Evolutionary conservation across 2,797 vertebrate species (phyloP).

Genomic region (Leuciscus waleckii): DNA sequence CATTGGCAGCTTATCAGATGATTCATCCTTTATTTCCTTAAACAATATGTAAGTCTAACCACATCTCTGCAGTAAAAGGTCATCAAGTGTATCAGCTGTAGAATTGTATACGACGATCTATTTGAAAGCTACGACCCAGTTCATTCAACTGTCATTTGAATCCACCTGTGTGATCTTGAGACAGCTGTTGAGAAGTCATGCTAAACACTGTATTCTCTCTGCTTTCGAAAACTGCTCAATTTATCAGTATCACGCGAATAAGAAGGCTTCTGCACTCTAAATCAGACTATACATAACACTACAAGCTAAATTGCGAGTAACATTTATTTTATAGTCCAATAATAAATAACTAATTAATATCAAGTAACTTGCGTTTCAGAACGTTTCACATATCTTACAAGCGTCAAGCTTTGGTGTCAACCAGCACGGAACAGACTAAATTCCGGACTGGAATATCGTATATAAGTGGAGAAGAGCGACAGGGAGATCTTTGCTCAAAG

Average conservation of each 20-base stretch:
- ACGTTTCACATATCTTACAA: neutral
- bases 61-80: neutral
- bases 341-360: neutral
- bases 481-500: neutral
- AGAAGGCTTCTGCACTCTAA: neutral
- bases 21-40: neutral
- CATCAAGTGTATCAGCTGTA: neutral
- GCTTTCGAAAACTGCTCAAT: neutral
- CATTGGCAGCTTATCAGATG: neutral
- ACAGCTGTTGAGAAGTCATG: neutral
- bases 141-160: slow-evolving; percentile 32
- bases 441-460: neutral
- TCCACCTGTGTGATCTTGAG: slow-evolving; percentile 26
- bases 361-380: neutral
- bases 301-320: neutral
- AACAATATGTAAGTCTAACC: neutral
- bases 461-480: neutral
- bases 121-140: slow-evolving; percentile 11
- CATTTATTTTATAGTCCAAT: neutral
- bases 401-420: neutral
- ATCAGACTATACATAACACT: neutral
- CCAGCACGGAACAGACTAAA: neutral
- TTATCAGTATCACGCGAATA: neutral
- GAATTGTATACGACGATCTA: neutral
- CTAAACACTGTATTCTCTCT: neutral